Percentiles rank a stretch among this genome's conserved stretches.
Conservation (phyloP, 2,797 vertebrate species). For the Moxostoma hubbsi region DNA sequence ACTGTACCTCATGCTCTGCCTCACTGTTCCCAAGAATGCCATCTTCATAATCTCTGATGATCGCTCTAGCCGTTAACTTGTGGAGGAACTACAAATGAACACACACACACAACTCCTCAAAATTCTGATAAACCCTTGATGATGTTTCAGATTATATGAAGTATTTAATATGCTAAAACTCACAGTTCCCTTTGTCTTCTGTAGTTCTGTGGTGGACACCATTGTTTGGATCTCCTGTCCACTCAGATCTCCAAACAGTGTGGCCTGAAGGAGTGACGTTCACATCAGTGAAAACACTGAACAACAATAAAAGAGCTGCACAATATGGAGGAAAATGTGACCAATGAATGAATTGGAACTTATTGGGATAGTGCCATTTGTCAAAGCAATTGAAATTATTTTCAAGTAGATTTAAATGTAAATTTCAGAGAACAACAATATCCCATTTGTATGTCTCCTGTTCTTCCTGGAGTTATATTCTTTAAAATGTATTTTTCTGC, state of each 20-base stretch:
- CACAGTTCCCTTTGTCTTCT: constrained; percentile 87
- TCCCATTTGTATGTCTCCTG: no score
- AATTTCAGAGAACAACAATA: no score
- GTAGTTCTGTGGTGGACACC: constrained; percentile 88
- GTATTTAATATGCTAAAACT: constrained; percentile 37
- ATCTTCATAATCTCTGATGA: constrained; percentile 88
- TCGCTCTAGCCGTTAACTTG: constrained; percentile 84
- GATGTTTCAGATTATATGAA: neutral
- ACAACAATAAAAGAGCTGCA: neutral
- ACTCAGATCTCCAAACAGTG: constrained; percentile 79
- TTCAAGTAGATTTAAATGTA: no score
- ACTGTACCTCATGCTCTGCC: constrained; percentile 83
- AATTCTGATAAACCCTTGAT: neutral
- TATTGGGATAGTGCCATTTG: no score
- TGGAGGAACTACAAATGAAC: constrained; percentile 83
- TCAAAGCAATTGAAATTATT: no score
- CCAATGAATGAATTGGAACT: no score
- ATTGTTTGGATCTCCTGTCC: constrained; percentile 81
- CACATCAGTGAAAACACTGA: neutral
- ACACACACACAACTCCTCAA: neutral
- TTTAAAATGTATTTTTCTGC: no score
- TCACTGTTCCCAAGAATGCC: constrained; percentile 80
- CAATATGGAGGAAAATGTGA: no score
- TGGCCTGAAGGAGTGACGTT: constrained; percentile 76
- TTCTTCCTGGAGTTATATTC: no score